These are phyloP conservation scores for Lophochroa leadbeateri DNA, from an alignment of 2,113 vertebrate species.

Conservation along the genomic window DNA sequence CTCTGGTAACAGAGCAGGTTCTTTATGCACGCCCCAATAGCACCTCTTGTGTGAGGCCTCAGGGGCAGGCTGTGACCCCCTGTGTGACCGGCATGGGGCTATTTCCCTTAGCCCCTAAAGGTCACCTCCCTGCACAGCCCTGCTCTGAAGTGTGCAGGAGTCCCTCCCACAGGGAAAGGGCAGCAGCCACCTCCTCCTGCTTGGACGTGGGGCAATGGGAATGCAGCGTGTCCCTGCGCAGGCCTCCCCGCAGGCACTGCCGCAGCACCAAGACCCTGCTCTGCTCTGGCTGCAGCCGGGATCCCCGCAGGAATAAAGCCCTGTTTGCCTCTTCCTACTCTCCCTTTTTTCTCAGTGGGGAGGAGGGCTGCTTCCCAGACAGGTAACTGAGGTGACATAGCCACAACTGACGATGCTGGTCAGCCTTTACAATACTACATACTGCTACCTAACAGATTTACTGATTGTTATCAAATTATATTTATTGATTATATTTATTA, in stretches of 20 bases:
- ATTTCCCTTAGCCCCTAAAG: no score
- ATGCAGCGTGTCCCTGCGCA: neutral
- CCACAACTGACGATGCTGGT: neutral
- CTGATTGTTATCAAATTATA: neutral
- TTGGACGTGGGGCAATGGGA: no score
- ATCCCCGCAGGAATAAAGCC: neutral
- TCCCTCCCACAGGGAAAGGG: no score
- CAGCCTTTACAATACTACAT: neutral
- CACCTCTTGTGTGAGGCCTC: no score
- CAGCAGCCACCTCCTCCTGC: no score
- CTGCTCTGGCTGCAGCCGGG: neutral
- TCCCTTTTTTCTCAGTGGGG: accelerated
- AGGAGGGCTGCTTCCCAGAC: neutral
- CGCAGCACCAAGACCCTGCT: neutral
- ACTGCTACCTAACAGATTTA: neutral
- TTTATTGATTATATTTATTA: neutral
- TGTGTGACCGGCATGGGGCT: no score
- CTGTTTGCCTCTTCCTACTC: neutral
- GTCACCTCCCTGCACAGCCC: no score
- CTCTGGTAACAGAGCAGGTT: neutral
- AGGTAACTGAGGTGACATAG: neutral
- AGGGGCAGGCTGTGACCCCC: neutral
- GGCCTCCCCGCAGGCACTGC: neutral
- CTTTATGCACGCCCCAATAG: no score
- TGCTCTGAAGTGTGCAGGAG: no score